These are phyloP conservation scores for Pyralis farinalis DNA, from an alignment of 2,888 invertebrate genomes.

Conservation along the genomic window DNA sequence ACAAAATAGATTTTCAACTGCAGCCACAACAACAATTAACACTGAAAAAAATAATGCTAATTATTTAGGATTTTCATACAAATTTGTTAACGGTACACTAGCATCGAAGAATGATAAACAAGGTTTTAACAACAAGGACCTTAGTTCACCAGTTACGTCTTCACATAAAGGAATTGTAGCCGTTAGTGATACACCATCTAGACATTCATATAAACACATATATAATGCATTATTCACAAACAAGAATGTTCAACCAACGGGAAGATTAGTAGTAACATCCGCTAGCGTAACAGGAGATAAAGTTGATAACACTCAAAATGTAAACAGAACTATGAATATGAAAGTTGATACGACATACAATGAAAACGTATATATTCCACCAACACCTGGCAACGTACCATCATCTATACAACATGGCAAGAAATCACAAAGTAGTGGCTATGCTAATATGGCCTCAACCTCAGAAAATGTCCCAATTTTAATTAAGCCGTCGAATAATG, in stretches of 20 bases:
- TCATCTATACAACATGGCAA: background rate
- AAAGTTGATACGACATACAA: conserved; percentile 10
- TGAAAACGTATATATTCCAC: conserved; percentile 24
- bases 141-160: no score
- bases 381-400: conserved; percentile 6
- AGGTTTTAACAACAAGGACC: no score
- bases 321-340: background rate
- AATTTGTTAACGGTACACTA: no score
- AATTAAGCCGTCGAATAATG: background rate
- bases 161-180: no score
- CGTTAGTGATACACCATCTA: no score
- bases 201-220: no score
- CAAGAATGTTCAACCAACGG: background rate
- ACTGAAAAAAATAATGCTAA: no score
- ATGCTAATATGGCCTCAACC: conserved; percentile 25
- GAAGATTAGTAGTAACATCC: background rate
- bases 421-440: conserved; percentile 10
- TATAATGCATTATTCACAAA: no score
- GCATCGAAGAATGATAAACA: no score
- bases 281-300: background rate
- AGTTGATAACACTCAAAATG: background rate
- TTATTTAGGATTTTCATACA: no score
- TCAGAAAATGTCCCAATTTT: conserved; percentile 3
- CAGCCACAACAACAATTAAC: no score
- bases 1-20: no score